These are phyloP conservation scores for Andrena dorsata DNA, from an alignment of 2,888 invertebrate genomes.

Conservation along the genomic window DNA sequence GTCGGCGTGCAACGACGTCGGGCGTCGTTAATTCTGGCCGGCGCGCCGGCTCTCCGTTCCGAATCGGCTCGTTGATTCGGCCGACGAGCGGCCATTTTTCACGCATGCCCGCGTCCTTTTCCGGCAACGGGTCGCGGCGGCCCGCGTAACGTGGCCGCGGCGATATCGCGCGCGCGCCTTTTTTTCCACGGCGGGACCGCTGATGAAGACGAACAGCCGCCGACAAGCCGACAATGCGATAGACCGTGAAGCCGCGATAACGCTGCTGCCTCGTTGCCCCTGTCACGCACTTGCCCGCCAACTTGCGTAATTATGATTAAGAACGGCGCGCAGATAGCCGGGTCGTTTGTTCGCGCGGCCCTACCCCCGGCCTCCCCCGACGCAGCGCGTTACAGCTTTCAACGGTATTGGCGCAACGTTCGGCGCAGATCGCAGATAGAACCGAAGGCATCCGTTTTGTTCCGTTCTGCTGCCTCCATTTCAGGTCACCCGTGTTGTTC, in stretches of 20 bases:
- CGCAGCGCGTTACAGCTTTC: conserved; percentile 21
- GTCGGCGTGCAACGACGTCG: conserved; percentile 27
- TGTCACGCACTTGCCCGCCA: conserved; percentile 43
- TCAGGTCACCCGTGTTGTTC: conserved; percentile 33
- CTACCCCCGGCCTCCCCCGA: background rate
- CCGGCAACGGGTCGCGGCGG: conserved; percentile 20
- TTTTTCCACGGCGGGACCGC: conserved; percentile 64
- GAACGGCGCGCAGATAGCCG: conserved; percentile 29
- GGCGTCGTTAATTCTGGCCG: conserved; percentile 49
- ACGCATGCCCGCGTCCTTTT: conserved; percentile 56
- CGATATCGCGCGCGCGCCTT: conserved; percentile 46
- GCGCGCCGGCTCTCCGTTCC: conserved; percentile 27
- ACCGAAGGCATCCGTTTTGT: conserved; percentile 26
- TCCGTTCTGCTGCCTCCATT: conserved; percentile 15
- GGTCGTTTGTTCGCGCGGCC: background rate
- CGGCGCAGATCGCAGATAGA: conserved; percentile 1
- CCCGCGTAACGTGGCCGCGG: conserved; percentile 21
- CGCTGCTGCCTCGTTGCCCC: conserved; percentile 62
- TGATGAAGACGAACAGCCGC: conserved; percentile 73
- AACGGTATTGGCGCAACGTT: conserved; percentile 14
- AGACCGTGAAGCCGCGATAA: conserved; percentile 78
- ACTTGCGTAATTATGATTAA: conserved; percentile 56
- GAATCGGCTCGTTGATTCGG: conserved; percentile 58
- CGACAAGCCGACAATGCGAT: conserved; percentile 70
- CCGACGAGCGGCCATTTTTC: conserved; percentile 61